phyloP scores from a whole-genome alignment of 2,113 vertebrate genomes.

The Panurus biarmicus region DNA sequence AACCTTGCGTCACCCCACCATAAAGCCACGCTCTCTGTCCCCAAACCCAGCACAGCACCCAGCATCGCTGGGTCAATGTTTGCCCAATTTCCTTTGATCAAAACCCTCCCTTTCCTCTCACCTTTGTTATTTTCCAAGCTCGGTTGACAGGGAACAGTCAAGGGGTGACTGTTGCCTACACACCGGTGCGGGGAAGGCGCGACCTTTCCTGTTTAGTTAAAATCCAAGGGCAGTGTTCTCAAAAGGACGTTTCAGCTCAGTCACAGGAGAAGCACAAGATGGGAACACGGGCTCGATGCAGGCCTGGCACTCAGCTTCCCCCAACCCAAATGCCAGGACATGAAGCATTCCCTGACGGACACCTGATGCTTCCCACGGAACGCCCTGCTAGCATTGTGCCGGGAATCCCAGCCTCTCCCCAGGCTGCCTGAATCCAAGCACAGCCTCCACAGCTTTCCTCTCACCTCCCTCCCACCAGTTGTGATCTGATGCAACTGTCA shows the following conservation, averaged over 20 bases:
- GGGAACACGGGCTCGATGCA: rapidly evolving
- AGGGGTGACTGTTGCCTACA: not conserved
- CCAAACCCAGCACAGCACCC: not conserved
- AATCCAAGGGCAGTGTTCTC: not conserved
- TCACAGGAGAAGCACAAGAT: not conserved
- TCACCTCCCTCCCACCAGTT: not conserved
- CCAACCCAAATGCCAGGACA: not conserved
- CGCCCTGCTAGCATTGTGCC: rapidly evolving
- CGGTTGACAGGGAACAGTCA: not conserved
- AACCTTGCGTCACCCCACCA: not conserved
- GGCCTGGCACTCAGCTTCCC: rapidly evolving
- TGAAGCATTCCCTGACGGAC: not conserved
- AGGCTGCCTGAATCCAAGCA: not conserved
- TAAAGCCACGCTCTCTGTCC: rapidly evolving
- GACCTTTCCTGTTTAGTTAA: not conserved
- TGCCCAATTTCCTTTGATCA: not conserved
- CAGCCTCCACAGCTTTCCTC: not conserved
- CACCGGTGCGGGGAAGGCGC: rapidly evolving
- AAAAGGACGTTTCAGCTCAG: not conserved
- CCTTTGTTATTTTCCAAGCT: not conserved
- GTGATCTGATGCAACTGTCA: not conserved
- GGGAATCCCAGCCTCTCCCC: not conserved
- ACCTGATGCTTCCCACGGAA: not conserved
- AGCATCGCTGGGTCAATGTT: rapidly evolving
- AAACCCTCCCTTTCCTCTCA: not conserved